These are phyloP conservation scores for Rynchops niger DNA, from an alignment of 2,113 vertebrate genomes.

Conservation along the genomic window DNA sequence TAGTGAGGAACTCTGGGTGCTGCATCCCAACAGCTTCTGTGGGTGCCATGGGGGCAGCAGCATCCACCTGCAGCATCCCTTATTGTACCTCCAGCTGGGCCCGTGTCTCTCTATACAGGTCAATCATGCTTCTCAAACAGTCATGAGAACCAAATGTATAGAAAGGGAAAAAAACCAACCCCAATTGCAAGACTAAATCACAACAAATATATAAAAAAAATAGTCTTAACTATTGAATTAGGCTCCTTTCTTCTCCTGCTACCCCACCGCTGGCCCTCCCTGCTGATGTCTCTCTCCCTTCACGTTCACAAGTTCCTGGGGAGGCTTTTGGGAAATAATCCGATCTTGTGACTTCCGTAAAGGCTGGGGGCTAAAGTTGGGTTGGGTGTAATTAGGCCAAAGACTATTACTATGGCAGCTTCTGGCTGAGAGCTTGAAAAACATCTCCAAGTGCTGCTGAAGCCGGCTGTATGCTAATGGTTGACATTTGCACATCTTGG, in stretches of 20 bases:
- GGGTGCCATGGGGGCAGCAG: fast-evolving
- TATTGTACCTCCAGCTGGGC: neutral
- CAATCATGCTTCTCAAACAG: neutral
- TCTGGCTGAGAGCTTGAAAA: neutral
- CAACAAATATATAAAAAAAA: neutral
- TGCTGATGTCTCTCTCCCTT: neutral
- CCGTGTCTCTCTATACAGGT: neutral
- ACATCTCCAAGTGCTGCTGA: neutral
- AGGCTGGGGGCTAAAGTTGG: neutral
- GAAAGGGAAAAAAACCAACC: neutral
- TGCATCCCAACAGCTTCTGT: neutral
- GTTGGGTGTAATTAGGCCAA: neutral
- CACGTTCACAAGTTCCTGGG: neutral
- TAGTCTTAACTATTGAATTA: neutral
- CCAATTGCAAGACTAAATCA: neutral
- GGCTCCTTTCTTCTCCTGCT: neutral
- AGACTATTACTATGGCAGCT: neutral
- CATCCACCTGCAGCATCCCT: neutral
- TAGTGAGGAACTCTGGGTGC: neutral
- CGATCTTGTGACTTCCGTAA: neutral
- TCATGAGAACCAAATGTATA: neutral
- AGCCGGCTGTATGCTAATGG: neutral
- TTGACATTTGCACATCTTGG: neutral
- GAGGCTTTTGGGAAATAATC: neutral
- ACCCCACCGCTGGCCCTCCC: fast-evolving